These are phyloP conservation scores for Acipenser transmontanus DNA, from an alignment of 2,797 vertebrate species.

Conservation along the genomic window DNA sequence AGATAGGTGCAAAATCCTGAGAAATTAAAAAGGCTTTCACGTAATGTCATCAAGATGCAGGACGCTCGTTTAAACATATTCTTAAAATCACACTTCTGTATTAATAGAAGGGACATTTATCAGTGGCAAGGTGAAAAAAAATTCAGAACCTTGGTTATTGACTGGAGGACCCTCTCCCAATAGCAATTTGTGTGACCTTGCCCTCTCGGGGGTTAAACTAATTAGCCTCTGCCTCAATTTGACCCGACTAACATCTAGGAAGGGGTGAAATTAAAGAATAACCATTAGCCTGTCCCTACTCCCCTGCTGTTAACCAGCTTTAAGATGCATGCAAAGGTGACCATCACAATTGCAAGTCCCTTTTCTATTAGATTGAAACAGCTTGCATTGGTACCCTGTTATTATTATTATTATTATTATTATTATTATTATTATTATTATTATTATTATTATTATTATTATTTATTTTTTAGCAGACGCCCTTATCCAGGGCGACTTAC, in stretches of 20 bases:
- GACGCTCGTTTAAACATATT: not conserved
- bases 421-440: too few relatives aligned
- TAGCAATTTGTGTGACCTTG: conserved; percentile 25
- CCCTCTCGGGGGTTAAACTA: conserved; percentile 30
- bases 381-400: too few relatives aligned
- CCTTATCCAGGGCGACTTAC: too few relatives aligned
- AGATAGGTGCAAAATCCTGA: too few relatives aligned
- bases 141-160: conserved; percentile 30
- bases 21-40: too few relatives aligned
- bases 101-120: conserved; percentile 13
- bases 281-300: conserved; percentile 25
- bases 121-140: not conserved
- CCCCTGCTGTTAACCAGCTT: conserved; percentile 56
- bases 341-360: too few relatives aligned
- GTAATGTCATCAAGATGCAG: too few relatives aligned
- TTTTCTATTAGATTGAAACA: too few relatives aligned
- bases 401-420: too few relatives aligned
- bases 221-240: conserved; percentile 31
- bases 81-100: conserved; percentile 10
- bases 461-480: too few relatives aligned
- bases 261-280: conserved; percentile 31
- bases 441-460: too few relatives aligned
- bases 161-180: conserved; percentile 20
- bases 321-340: conserved; percentile 5
- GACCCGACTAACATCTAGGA: conserved; percentile 27